Percentiles rank a stretch among this genome's conserved stretches.
These are phyloP conservation scores for Tragelaphus buxtoni DNA, from an alignment of 2,113 vertebrate genomes.

Conservation along the genomic window DNA sequence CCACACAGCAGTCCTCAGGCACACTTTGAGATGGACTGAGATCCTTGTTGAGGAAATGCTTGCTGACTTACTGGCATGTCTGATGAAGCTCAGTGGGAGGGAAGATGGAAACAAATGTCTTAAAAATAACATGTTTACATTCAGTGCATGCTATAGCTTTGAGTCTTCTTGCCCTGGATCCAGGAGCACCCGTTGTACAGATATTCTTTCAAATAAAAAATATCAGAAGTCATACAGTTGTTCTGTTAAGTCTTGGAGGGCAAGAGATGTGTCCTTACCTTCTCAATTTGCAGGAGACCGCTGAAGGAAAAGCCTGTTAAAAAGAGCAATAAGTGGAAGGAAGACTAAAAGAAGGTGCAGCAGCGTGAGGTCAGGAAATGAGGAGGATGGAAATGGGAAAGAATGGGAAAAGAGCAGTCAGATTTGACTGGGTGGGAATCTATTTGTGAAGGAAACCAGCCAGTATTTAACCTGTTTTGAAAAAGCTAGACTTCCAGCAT, in stretches of 20 bases:
- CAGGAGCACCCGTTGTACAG: not conserved
- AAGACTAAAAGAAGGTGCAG: not conserved
- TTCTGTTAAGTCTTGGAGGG: constrained; percentile 2
- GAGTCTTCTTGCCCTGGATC: not conserved
- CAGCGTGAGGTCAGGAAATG: constrained; percentile 16
- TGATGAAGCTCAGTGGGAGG: not conserved
- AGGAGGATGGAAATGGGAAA: constrained; percentile 5
- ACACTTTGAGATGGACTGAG: not conserved
- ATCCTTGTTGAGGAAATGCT: not conserved
- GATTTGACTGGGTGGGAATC: constrained; percentile 52
- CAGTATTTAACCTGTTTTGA: constrained; percentile 73
- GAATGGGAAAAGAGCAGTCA: constrained; percentile 57
- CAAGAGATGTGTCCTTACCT: not conserved
- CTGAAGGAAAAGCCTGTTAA: not conserved
- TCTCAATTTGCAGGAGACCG: not conserved
- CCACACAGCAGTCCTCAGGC: no score
- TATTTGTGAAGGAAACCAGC: constrained; percentile 64
- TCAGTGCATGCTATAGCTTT: not conserved
- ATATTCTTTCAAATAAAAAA: not conserved
- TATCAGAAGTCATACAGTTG: not conserved
- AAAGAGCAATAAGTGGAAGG: not conserved
- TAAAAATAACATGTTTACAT: not conserved
- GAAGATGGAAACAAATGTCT: not conserved
- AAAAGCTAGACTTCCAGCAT: constrained; percentile 70
- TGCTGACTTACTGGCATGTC: not conserved